phyloP scores from a whole-genome alignment of 1,140 invertebrate genomes.

The Pseudoatta argentina region DNA sequence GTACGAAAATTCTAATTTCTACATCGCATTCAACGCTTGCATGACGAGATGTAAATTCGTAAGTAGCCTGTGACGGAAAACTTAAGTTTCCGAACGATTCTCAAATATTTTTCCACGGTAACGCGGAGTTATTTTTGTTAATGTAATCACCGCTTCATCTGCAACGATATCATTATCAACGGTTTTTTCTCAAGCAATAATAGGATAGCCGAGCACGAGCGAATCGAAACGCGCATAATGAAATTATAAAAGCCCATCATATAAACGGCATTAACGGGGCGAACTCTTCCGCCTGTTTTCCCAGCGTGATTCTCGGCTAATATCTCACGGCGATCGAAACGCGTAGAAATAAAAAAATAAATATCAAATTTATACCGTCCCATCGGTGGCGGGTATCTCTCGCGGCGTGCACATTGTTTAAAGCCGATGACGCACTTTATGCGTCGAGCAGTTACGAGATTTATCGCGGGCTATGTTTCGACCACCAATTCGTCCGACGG shows the following conservation, averaged over 20 bases:
- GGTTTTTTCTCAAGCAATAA: constrained; percentile 40
- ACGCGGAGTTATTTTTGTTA: background rate
- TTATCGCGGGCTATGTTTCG: constrained; percentile 32
- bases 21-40: background rate
- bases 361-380: constrained; percentile 50
- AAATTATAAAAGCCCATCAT: constrained; percentile 51
- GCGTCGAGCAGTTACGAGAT: constrained; percentile 41
- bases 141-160: constrained; percentile 21
- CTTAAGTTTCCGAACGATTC: background rate
- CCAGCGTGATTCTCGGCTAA: constrained; percentile 53
- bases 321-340: constrained; percentile 62
- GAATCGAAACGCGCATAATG: constrained; percentile 17
- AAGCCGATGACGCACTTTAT: constrained; percentile 64
- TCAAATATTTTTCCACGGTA: constrained; percentile 3
- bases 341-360: constrained; percentile 45
- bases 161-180: background rate
- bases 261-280: constrained; percentile 38
- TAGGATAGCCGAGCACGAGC: background rate
- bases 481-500: constrained; percentile 10
- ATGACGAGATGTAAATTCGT: constrained; percentile 19
- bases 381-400: constrained; percentile 22
- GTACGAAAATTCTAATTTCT: constrained; percentile 3
- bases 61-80: constrained; percentile 8
- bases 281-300: constrained; percentile 45
- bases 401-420: constrained; percentile 43